A percentile compares a stretch with the other conserved stretches of the same genome.
Evolutionary conservation across 2,113 vertebrate genomes (phyloP).

Genomic region (Bothrops jararaca): DNA sequence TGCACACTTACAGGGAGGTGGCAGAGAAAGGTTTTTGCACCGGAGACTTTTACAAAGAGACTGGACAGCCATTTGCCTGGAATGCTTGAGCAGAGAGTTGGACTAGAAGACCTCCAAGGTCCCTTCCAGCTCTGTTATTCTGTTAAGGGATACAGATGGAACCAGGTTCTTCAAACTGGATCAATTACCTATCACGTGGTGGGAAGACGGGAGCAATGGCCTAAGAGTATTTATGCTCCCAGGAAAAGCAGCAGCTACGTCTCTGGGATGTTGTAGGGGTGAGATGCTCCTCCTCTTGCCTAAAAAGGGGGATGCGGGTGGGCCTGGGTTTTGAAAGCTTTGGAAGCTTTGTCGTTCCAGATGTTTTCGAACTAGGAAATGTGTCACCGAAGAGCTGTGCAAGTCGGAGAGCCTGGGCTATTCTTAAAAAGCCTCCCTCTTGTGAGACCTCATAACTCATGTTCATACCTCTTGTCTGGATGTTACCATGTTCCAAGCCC

Average conservation of each 20-base stretch:
- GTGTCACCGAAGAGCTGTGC: background rate
- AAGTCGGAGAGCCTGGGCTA: background rate
- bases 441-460: background rate
- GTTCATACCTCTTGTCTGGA: background rate
- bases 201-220: background rate
- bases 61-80: background rate
- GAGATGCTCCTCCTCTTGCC: background rate
- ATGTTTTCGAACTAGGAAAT: background rate
- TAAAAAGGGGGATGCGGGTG: background rate
- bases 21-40: no score
- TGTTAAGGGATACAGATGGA: background rate
- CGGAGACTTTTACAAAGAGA: background rate
- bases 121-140: background rate
- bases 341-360: background rate
- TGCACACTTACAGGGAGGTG: background rate
- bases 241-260: background rate
- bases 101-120: background rate
- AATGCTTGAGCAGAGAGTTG: background rate
- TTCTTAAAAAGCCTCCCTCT: background rate
- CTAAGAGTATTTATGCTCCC: background rate
- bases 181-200: background rate
- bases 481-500: background rate
- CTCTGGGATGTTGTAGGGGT: background rate
- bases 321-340: background rate
- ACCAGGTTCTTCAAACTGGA: background rate